Conservation (phyloP, 2,797 vertebrate species). For the Enteromius thamalakanensis region DNA sequence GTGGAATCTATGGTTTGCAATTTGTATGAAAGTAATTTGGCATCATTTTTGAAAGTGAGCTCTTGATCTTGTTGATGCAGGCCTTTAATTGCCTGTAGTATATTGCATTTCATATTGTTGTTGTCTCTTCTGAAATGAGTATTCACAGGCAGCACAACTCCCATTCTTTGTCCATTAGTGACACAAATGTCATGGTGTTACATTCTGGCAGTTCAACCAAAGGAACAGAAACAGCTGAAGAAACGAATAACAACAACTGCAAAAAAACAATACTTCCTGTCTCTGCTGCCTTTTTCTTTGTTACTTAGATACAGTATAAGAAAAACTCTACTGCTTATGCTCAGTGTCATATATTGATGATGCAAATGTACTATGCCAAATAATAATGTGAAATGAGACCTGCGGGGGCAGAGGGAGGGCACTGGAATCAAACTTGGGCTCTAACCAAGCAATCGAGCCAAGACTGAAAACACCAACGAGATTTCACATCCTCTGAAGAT, state of each 20-base stretch:
- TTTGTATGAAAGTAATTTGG: not conserved
- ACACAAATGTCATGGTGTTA: not conserved
- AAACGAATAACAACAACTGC: not conserved
- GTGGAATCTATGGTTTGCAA: not conserved
- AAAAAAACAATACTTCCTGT: not conserved
- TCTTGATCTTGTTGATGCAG: constrained; percentile 8
- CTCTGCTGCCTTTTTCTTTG: not conserved
- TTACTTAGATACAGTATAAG: constrained; percentile 7
- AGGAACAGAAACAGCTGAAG: not conserved
- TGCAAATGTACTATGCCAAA: not conserved
- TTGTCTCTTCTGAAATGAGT: constrained; percentile 7
- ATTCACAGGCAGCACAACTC: not conserved
- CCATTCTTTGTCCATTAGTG: not conserved
- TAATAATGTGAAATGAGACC: constrained; percentile 16
- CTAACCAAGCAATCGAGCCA: constrained; percentile 11
- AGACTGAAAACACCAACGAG: not conserved
- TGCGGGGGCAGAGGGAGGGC: not conserved
- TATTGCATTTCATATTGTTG: constrained; percentile 23
- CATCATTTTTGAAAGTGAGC: constrained; percentile 1
- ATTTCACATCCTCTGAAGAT: constrained; percentile 9
- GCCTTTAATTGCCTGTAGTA: constrained; percentile 11
- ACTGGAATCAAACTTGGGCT: not conserved
- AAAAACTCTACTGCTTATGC: not conserved
- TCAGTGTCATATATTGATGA: not conserved
- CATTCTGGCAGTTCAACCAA: constrained; percentile 10